Conservation (phyloP, 2,113 vertebrate genomes). For the Phrynosoma platyrhinos region DNA sequence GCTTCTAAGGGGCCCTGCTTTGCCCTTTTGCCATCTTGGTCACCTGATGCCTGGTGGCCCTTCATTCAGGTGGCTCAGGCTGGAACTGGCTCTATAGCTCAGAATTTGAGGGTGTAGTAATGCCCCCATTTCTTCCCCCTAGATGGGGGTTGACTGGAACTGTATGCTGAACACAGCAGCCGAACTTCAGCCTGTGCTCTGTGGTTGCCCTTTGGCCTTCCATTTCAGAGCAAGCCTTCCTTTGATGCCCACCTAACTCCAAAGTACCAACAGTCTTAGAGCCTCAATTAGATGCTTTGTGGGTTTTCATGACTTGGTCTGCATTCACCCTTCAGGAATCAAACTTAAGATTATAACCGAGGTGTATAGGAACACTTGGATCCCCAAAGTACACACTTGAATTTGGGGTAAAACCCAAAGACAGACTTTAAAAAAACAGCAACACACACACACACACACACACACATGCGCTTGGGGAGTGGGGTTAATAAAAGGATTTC, state of each 20-base stretch:
- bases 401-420: background rate
- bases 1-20: background rate
- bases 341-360: background rate
- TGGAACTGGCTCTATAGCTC: background rate
- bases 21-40: background rate
- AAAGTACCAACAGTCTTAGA: background rate
- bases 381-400: background rate
- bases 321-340: background rate
- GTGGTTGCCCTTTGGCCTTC: background rate
- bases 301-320: background rate
- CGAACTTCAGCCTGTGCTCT: background rate
- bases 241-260: background rate
- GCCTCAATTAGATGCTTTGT: background rate
- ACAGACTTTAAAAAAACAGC: no score
- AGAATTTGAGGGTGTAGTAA: background rate
- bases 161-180: no score
- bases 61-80: background rate
- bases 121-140: background rate
- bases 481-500: background rate
- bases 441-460: no score
- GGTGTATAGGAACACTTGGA: background rate
- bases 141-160: no score
- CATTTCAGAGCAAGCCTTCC: background rate
- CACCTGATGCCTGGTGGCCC: background rate
- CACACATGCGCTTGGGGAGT: no score